Evolutionary conservation across 1,140 invertebrate species (phyloP), one percentile per base, ranked within the genome.

Genomic region (Hydropsyche tenuis): DNA sequence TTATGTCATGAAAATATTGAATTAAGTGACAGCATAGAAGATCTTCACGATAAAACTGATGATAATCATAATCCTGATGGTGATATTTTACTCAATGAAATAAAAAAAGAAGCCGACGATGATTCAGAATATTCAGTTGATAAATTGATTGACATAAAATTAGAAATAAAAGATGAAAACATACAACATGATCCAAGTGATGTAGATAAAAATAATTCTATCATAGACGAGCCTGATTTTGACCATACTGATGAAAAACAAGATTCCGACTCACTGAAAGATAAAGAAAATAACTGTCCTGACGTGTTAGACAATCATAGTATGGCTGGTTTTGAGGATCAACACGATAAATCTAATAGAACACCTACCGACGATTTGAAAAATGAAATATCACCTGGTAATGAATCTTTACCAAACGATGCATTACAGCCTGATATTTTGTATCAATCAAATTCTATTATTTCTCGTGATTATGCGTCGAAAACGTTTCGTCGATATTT

Each of bases 91-190:
- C 14, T 14, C 42, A 45, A 45, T 45, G 42, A 56, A 9, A 18
- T 12, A 9, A 6, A 12, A 6, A 56, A 12, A 14, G 51, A 12
- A 6, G 18, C 5, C 18, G 51, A 56, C 18, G 51, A 56, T 56
- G 51, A 12, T 6, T 12, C 18, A 56, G 6, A 7, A 6, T 9
- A 56, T 14, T 6, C 6, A 12, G 11, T 16, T 56, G 11, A 6
- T 14, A 56, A 56, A 56, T 56, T 16, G 9, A 56, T 12, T 56
- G 51, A 56, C 18, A 18, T 56, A 56, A 56, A 11, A 56, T 56
- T 16, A 9, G 18, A 56, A 56, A 16, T 22, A 22, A 23, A 63
- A 22, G 60, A 63, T 7, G 25, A 22, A 6, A n/a, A n/a, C n/a
- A n/a, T n/a, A n/a, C n/a, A n/a, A n/a, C n/a, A n/a, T n/a, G n/a